A percentile compares a stretch with the other conserved stretches of the same genome.
Evolutionary conservation across 2,113 vertebrate genomes (phyloP).

Genomic region (Kryptolebias marmoratus): DNA sequence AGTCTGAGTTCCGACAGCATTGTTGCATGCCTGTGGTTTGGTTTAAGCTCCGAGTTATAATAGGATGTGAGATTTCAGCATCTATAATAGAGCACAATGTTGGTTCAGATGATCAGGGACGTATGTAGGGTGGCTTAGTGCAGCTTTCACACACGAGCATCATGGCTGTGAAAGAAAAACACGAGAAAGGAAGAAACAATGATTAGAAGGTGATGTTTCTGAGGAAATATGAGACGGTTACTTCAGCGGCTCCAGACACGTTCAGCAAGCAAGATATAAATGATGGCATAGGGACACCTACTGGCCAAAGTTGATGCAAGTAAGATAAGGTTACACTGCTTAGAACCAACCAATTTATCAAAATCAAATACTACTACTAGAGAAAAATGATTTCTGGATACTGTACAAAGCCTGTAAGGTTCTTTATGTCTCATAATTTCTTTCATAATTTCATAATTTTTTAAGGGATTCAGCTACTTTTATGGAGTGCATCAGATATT

Average conservation of each 20-base stretch:
- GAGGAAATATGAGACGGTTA: conserved; percentile 14
- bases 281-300: conserved; percentile 62
- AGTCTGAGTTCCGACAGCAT: conserved; percentile 48
- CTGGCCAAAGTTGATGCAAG: conserved; percentile 30
- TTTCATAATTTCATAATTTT: background rate
- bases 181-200: conserved; percentile 30
- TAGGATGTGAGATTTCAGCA: conserved; percentile 54
- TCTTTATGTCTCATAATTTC: background rate
- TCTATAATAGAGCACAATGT: conserved; percentile 28
- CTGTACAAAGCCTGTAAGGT: background rate
- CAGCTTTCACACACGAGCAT: background rate
- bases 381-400: background rate
- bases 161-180: conserved; percentile 4
- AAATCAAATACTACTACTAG: no score
- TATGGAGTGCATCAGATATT: background rate
- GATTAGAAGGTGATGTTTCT: conserved; percentile 27
- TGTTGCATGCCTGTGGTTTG: conserved; percentile 61
- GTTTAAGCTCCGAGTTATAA: conserved; percentile 60
- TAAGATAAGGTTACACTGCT: background rate
- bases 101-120: conserved; percentile 33
- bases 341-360: background rate
- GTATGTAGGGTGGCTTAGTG: conserved; percentile 17
- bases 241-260: background rate
- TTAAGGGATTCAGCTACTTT: background rate
- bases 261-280: conserved; percentile 7